Conservation (phyloP, 2,888 invertebrate species). For the Nematopogon swammerdamellus region DNA sequence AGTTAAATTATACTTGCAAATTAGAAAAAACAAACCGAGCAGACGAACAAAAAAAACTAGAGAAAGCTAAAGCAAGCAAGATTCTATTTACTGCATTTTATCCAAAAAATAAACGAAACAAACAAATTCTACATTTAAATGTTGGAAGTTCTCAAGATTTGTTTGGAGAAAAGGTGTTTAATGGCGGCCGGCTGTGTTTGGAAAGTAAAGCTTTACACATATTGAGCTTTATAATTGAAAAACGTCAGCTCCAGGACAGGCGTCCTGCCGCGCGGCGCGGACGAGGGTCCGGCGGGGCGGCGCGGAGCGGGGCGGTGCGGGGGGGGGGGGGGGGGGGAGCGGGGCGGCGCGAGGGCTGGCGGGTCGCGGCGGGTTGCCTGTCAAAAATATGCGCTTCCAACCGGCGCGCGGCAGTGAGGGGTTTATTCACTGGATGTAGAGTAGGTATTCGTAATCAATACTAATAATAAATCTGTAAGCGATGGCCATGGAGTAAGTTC, state of each 20-base stretch:
- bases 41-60: no score
- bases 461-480: no score
- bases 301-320: not conserved
- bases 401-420: slow-evolving; percentile 16
- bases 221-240: slow-evolving; percentile 45
- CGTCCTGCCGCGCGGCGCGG: slow-evolving; percentile 38
- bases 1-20: no score
- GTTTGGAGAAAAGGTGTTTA: not conserved
- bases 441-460: no score
- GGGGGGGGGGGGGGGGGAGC: no score
- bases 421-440: slow-evolving; percentile 4
- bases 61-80: no score
- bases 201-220: slow-evolving; percentile 20
- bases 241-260: slow-evolving; percentile 37
- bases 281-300: slow-evolving; percentile 28
- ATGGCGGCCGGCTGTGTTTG: not conserved
- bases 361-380: slow-evolving; percentile 15
- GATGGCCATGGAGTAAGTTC: no score
- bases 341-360: no score
- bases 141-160: no score
- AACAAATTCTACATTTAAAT: no score
- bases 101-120: not conserved
- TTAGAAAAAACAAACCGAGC: no score
- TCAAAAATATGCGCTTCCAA: slow-evolving; percentile 23
- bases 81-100: no score